Base-by-base conservation (phyloP, 2,113 vertebrate genomes). In the Entosphenus tridentatus region DNA sequence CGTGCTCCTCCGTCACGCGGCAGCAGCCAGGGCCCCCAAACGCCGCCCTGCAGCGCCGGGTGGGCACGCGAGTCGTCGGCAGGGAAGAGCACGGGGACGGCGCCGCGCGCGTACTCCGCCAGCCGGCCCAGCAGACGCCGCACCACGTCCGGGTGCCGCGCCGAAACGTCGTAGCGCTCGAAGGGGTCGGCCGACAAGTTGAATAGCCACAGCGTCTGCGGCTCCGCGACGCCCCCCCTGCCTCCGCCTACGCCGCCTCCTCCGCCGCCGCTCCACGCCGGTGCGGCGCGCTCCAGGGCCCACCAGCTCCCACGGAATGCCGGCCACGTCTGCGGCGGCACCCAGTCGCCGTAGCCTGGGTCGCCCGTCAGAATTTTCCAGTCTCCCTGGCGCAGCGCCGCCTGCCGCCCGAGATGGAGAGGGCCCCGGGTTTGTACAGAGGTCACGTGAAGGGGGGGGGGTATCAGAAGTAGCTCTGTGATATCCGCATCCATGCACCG, bases 361-460 rank as follows among this genome's bases (percentile, higher is more conserved):
- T 96, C 87, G 1, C 93, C 93, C 0, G 93, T 98, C 70, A 98
- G 79, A 18, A 98, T 83, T 68, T 98, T 98, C 88, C 92, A 98
- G 74, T 96, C 89, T 2, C 92, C 84, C 0, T 84, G 82, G 1
- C 93, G 80, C 71, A 98, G 84, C 56, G 92, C 87, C 9, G 92
- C 93, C 77, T 98, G 93, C 13, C 96, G 78, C 0, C 88, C 87
- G 0, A 90, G 96, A 74, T 98, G 39, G 39, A 39, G 39, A 39
- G 39, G 39, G 39, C 39, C 39, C 39, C 39, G 39, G 39, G 39
- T 39, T 39, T 39, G 39, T 39, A 39, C 4, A 39, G 39, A 39
- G 6, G 39, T 39, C 39, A 39, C 39, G 39, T 39, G 39, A 39
- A 7, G 39, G 39, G 39, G 39, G 3, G 39, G 39, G 39, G 39